phyloP scores from a whole-genome alignment of 2,888 invertebrate genomes.

The Scotopteryx bipunctaria region DNA sequence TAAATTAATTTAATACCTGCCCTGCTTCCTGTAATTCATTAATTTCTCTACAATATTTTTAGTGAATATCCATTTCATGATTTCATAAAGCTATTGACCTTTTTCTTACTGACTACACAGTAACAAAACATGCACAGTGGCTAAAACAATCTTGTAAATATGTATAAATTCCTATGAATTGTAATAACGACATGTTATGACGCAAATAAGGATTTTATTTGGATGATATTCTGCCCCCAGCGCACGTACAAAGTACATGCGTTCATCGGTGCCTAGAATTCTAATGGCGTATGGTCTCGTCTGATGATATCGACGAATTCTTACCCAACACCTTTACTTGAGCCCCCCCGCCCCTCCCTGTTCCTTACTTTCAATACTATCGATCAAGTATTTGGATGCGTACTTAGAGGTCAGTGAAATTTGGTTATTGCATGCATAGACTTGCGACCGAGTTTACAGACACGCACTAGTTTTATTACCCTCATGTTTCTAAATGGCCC shows the following conservation, averaged over 20 bases:
- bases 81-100: background rate
- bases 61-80: no score
- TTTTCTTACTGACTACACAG: background rate
- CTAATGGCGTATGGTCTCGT: conserved; percentile 69
- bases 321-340: conserved; percentile 52
- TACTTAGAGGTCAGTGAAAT: conserved; percentile 52
- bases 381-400: conserved; percentile 42
- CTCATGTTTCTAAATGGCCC: conserved; percentile 83
- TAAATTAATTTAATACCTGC: no score
- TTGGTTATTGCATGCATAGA: conserved; percentile 59
- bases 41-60: no score
- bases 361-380: conserved; percentile 31
- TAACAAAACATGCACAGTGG: conserved; percentile 1
- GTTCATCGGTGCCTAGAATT: conserved; percentile 70
- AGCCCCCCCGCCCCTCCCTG: conserved; percentile 50
- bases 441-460: conserved; percentile 76
- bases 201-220: conserved; percentile 59
- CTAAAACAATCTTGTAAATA: conserved; percentile 17
- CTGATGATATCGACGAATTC: conserved; percentile 60
- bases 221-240: conserved; percentile 62
- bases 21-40: no score
- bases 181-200: conserved; percentile 56
- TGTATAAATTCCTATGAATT: conserved; percentile 46
- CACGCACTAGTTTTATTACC: conserved; percentile 83
- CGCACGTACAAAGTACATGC: conserved; percentile 74